A percentile compares a stretch with the other conserved stretches of the same genome.
Evolutionary conservation across 1,140 invertebrate genomes (phyloP).

Genomic region (Eumeta japonica): DNA sequence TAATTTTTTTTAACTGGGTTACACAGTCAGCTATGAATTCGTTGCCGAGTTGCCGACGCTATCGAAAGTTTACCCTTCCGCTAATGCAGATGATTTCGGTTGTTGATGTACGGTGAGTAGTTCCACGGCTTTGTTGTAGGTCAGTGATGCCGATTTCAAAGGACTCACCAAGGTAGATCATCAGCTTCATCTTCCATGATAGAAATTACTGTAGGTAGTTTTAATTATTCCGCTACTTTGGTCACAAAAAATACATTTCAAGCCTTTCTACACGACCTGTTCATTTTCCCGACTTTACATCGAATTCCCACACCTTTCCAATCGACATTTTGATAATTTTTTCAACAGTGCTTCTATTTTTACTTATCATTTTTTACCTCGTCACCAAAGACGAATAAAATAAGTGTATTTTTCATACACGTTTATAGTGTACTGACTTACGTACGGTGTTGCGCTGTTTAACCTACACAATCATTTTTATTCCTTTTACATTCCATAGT

Average conservation of each 20-base stretch:
- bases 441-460: background rate
- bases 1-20: constrained; percentile 4
- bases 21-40: constrained; percentile 4
- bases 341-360: too few species aligned
- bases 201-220: constrained; percentile 2
- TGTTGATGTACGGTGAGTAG: constrained; percentile 1
- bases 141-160: background rate
- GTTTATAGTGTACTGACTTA: too few species aligned
- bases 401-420: too few species aligned
- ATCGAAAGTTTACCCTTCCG: constrained; percentile 6
- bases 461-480: too few species aligned
- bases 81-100: constrained; percentile 6
- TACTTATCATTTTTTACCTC: too few species aligned
- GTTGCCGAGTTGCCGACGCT: constrained; percentile 1
- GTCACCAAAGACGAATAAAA: too few species aligned
- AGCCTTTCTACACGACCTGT: too few species aligned
- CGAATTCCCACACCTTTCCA: too few species aligned
- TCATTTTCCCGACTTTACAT: too few species aligned
- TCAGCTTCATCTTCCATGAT: constrained; percentile 4
- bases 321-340: too few species aligned
- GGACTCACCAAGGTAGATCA: constrained; percentile 2
- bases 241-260: too few species aligned
- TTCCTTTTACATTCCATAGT: too few species aligned
- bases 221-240: background rate
- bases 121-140: background rate